Percentiles rank a stretch among this genome's conserved stretches.
Evolutionary conservation across 2,888 invertebrate genomes (phyloP).

Genomic region (Acleris literana): DNA sequence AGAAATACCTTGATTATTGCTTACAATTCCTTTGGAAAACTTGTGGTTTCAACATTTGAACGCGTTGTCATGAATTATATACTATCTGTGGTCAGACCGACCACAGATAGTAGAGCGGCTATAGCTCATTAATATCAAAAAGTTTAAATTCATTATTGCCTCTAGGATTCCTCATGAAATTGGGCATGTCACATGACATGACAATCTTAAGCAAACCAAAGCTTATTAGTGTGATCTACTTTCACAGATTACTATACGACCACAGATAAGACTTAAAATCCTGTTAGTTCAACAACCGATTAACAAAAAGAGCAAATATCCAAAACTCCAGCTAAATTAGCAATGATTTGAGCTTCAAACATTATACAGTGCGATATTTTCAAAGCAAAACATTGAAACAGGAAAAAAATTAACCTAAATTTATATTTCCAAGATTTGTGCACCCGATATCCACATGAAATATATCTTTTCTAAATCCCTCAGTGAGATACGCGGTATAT

Average conservation of each 20-base stretch:
- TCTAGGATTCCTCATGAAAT: not conserved
- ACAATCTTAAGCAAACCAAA: slow-evolving; percentile 1
- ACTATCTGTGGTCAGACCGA: too few species aligned
- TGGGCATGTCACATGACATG: not conserved
- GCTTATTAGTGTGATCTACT: not conserved
- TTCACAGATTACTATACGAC: slow-evolving; percentile 13
- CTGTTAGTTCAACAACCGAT: slow-evolving; percentile 8
- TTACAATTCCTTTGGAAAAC: too few species aligned
- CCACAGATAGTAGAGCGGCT: too few species aligned
- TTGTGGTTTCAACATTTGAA: too few species aligned
- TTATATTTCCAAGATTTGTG: slow-evolving; percentile 28
- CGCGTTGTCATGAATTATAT: too few species aligned
- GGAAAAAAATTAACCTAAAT: not conserved
- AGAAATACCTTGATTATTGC: too few species aligned
- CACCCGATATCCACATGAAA: slow-evolving; percentile 30
- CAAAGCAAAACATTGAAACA: not conserved
- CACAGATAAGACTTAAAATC: slow-evolving; percentile 12
- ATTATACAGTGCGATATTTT: not conserved
- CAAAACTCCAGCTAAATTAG: not conserved
- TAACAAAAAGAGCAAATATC: not conserved
- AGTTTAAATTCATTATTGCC: too few species aligned
- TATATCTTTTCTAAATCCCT: slow-evolving; percentile 33
- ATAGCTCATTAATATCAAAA: too few species aligned
- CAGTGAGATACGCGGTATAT: slow-evolving; percentile 34
- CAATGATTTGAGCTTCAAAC: not conserved